Evolutionary conservation across 2,113 vertebrate genomes (phyloP).

Genomic region (Caretta caretta): DNA sequence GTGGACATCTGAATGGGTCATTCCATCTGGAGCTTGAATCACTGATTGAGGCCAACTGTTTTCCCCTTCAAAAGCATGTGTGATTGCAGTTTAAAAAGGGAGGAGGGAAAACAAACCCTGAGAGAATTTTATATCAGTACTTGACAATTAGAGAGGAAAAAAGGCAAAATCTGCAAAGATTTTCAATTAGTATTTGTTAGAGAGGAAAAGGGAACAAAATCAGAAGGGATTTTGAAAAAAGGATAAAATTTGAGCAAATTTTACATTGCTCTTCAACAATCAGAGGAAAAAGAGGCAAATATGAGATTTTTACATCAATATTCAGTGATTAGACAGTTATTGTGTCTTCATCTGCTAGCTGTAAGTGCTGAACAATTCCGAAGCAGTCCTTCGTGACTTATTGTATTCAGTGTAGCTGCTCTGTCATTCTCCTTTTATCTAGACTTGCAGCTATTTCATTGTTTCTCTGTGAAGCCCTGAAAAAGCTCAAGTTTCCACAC

Average conservation of each 20-base stretch:
- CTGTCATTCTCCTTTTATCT: background rate
- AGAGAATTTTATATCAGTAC: background rate
- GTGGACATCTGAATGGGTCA: background rate
- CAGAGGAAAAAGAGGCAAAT: background rate
- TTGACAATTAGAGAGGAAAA: background rate
- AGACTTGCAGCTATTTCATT: background rate
- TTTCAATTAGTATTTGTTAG: background rate
- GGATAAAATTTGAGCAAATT: background rate
- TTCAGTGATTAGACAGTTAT: slow-evolving; percentile 5
- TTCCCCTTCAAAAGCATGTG: background rate
- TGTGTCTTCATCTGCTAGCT: background rate
- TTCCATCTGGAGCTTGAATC: background rate
- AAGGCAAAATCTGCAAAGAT: background rate
- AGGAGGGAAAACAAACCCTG: background rate
- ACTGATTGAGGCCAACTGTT: background rate
- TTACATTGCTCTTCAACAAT: background rate
- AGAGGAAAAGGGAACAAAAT: background rate
- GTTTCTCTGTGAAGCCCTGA: background rate
- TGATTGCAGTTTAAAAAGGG: background rate
- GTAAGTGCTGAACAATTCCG: background rate
- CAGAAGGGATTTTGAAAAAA: background rate
- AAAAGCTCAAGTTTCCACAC: background rate
- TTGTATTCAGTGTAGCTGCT: background rate
- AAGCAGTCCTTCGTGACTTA: background rate
- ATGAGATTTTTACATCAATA: background rate